These are phyloP conservation scores for Garrulus glandarius DNA, from an alignment of 2,797 vertebrate species.

Conservation along the genomic window DNA sequence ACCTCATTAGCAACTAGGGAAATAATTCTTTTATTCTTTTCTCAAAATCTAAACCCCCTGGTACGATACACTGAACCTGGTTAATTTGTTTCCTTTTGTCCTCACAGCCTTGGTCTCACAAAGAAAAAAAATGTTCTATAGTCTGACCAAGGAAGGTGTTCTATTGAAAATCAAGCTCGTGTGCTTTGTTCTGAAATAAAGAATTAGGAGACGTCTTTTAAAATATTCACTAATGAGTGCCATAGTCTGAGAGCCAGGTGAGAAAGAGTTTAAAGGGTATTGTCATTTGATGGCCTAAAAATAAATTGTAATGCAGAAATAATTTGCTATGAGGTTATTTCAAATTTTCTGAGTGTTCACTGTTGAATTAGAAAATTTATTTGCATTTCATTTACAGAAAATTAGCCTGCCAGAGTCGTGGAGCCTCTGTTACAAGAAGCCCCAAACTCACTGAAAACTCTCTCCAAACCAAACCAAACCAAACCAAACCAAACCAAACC, in stretches of 20 bases:
- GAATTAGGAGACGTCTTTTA: not conserved
- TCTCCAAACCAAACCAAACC: not conserved
- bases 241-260: not conserved
- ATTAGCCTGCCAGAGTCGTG: not conserved
- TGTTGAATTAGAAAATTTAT: not conserved
- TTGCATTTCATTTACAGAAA: not conserved
- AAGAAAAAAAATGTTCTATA: not conserved
- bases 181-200: not conserved
- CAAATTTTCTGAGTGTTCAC: not conserved
- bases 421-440: not conserved
- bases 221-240: not conserved
- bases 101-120: not conserved
- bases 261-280: not conserved
- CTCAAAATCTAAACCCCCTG: rapidly evolving
- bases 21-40: not conserved
- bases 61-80: not conserved
- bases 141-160: not conserved
- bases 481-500: too few relatives aligned
- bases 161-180: not conserved
- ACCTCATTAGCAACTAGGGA: not conserved
- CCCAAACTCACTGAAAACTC: not conserved
- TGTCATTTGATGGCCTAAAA: not conserved
- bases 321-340: not conserved
- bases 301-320: not conserved
- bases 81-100: not conserved